Conservation (phyloP, 2,113 vertebrate species). For the Ranitomeya variabilis region DNA sequence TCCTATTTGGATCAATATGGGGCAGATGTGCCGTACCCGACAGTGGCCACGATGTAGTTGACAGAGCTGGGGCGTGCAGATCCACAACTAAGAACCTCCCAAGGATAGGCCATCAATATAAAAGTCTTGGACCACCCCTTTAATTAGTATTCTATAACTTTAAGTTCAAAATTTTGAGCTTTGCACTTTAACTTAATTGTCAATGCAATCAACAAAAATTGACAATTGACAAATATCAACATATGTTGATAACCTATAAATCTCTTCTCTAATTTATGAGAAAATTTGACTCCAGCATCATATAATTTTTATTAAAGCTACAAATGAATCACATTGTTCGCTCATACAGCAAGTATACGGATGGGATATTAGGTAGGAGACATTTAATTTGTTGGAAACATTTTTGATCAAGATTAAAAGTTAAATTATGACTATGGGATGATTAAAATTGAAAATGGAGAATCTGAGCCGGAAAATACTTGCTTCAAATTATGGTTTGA, state of each 20-base stretch:
- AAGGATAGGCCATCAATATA: no score
- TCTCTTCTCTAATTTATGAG: not conserved
- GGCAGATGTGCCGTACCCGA: no score
- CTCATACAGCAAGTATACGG: not conserved
- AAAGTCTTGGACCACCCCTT: no score
- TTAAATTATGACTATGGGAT: conserved; percentile 32
- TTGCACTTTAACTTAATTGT: not conserved
- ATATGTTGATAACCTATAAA: not conserved
- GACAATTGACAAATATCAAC: no score
- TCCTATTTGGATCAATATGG: no score
- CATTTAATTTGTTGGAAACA: not conserved
- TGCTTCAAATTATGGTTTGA: conserved; percentile 51
- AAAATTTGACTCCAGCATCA: not conserved
- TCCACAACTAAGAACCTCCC: no score
- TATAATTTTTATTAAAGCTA: not conserved
- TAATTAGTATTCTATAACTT: no score
- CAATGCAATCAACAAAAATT: not conserved
- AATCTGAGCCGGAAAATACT: conserved; percentile 29
- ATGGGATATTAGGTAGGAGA: not conserved
- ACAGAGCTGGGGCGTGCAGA: no score
- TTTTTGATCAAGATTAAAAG: conserved; percentile 32
- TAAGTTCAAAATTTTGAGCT: not conserved
- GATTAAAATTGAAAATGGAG: conserved; percentile 33
- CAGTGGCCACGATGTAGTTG: no score
- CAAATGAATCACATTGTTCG: not conserved